Conservation (phyloP, 2,113 vertebrate species). For the Nerophis lumbriciformis region DNA sequence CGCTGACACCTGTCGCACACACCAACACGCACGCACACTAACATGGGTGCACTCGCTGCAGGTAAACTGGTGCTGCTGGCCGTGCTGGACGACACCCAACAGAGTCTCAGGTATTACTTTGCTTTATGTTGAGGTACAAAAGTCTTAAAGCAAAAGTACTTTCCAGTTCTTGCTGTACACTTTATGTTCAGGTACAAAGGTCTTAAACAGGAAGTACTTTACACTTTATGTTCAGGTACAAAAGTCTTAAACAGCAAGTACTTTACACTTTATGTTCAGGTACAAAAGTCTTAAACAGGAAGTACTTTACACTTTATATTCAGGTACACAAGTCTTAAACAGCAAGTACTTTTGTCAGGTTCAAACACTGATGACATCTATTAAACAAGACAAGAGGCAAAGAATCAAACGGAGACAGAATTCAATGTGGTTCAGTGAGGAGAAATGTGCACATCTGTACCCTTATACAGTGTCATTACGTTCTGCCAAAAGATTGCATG, state of each 20-base stretch:
- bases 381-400: no score
- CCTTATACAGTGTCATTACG: no score
- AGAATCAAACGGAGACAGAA: no score
- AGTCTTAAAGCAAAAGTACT: no score
- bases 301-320: constrained; percentile 39
- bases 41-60: constrained; percentile 31
- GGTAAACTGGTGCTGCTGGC: constrained; percentile 86
- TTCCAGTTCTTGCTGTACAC: no score
- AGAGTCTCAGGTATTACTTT: constrained; percentile 77
- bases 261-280: constrained; percentile 53
- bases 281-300: constrained; percentile 81
- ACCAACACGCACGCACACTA: background rate
- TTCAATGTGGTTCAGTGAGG: no score
- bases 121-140: constrained; percentile 8
- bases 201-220: constrained; percentile 76
- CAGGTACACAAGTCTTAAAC: constrained; percentile 82
- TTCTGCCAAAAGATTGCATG: no score
- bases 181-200: constrained; percentile 60
- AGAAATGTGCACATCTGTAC: no score
- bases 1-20: background rate
- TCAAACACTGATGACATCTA: no score
- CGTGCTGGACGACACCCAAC: constrained; percentile 80
- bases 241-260: constrained; percentile 79
- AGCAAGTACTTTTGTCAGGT: constrained; percentile 61
- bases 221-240: constrained; percentile 68